Conservation (phyloP, 2,797 vertebrate genomes). For the Labroides dimidiatus region DNA sequence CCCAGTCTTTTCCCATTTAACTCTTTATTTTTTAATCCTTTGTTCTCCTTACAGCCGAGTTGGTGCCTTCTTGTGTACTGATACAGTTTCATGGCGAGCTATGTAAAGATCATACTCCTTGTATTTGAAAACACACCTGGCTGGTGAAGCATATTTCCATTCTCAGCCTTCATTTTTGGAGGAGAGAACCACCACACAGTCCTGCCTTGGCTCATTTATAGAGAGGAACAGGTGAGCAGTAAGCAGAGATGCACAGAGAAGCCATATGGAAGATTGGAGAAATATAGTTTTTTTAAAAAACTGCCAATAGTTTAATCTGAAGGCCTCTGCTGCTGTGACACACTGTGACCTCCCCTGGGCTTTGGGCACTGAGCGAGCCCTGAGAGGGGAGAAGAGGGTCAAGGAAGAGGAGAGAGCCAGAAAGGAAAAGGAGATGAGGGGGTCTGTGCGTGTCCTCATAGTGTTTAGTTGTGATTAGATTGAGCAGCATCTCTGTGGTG, state of each 20-base stretch:
- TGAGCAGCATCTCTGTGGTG: slow-evolving; percentile 68
- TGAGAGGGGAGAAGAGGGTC: slow-evolving; percentile 22
- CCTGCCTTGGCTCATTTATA: neutral
- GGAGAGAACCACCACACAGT: neutral
- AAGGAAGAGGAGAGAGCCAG: slow-evolving; percentile 33
- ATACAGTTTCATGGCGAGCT: too few relatives aligned
- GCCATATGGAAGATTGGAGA: slow-evolving; percentile 12
- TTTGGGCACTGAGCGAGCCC: slow-evolving; percentile 55
- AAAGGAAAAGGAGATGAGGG: slow-evolving; percentile 50
- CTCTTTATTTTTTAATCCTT: too few relatives aligned
- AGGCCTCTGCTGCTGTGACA: slow-evolving; percentile 67
- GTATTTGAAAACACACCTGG: too few relatives aligned
- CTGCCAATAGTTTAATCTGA: slow-evolving; percentile 44
- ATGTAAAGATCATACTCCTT: too few relatives aligned
- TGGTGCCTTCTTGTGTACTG: too few relatives aligned
- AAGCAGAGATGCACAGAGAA: slow-evolving; percentile 11
- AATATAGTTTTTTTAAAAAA: slow-evolving; percentile 2
- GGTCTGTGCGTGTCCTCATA: slow-evolving; percentile 75
- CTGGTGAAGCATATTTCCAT: too few relatives aligned
- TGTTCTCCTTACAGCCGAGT: too few relatives aligned
- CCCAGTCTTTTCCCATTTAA: too few relatives aligned
- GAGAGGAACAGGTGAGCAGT: neutral
- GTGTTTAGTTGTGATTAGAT: slow-evolving; percentile 82
- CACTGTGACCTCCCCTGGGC: slow-evolving; percentile 70
- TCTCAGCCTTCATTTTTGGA: too few relatives aligned